Conservation (phyloP, 2,797 vertebrate species). For the Nyctalus aviator region DNA sequence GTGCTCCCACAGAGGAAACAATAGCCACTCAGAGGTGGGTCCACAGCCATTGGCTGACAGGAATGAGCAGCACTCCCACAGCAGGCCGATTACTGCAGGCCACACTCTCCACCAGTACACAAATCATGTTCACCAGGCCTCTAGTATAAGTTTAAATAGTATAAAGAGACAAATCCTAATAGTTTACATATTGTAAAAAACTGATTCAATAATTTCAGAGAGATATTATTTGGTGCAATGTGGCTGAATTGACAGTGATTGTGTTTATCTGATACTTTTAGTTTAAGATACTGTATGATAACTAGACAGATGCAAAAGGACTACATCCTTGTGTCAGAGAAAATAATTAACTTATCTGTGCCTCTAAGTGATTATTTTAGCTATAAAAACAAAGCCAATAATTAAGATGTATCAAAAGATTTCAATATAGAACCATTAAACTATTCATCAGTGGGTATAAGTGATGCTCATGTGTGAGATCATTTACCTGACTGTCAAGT, state of each 20-base stretch:
- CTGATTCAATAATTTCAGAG: conserved; percentile 1
- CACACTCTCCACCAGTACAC: no score
- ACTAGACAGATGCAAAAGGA: not conserved
- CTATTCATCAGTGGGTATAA: not conserved
- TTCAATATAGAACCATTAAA: not conserved
- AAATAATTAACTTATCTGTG: conserved; percentile 44
- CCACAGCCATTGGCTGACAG: no score
- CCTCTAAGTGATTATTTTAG: conserved; percentile 20
- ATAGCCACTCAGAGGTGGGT: no score
- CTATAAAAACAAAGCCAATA: conserved; percentile 46
- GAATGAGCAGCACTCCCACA: no score
- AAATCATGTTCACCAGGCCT: no score
- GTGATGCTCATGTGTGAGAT: not conserved
- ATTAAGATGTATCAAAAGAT: not conserved
- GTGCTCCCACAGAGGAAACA: no score
- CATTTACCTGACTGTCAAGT: not conserved
- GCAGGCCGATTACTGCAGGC: no score
- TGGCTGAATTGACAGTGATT: not conserved
- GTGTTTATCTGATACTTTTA: not conserved
- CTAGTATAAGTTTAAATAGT: not conserved
- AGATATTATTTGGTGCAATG: conserved; percentile 47
- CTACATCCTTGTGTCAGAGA: conserved; percentile 36
- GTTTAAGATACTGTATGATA: conserved; percentile 34
- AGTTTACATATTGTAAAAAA: not conserved
- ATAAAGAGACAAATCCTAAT: not conserved